These are phyloP conservation scores for Xestia c-nigrum DNA, from an alignment of 2,888 invertebrate genomes.

Conservation along the genomic window DNA sequence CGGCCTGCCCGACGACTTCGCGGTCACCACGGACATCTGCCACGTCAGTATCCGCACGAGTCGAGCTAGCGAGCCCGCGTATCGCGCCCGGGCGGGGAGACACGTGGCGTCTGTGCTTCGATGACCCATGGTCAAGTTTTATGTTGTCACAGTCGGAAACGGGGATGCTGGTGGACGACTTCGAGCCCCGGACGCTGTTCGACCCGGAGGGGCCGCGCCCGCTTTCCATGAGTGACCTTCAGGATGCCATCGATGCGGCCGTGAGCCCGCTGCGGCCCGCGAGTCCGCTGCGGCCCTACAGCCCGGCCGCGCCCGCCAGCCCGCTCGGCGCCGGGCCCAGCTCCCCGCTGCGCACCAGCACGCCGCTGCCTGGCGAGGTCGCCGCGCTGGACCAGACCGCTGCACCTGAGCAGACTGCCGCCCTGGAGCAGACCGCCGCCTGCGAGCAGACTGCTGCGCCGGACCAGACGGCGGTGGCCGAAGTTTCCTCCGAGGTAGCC, in stretches of 20 bases:
- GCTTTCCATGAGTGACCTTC: slow-evolving; percentile 80
- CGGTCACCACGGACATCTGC: slow-evolving; percentile 77
- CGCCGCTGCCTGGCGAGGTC: slow-evolving; percentile 7
- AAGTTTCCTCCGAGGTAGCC: background rate
- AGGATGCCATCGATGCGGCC: slow-evolving; percentile 78
- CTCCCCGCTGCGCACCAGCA: slow-evolving; percentile 40
- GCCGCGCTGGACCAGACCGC: slow-evolving; percentile 25
- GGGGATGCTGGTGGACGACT: slow-evolving; percentile 82
- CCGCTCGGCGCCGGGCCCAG: slow-evolving; percentile 40
- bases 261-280: slow-evolving; percentile 71
- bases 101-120: background rate
- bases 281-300: slow-evolving; percentile 52
- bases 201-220: slow-evolving; percentile 67
- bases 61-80: background rate
- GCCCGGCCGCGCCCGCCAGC: slow-evolving; percentile 2
- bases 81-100: background rate
- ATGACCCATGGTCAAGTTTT: background rate
- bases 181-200: slow-evolving; percentile 63
- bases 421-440: slow-evolving; percentile 26
- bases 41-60: slow-evolving; percentile 68
- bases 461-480: background rate
- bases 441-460: slow-evolving; percentile 12
- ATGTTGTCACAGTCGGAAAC: slow-evolving; percentile 73
- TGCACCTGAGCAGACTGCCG: slow-evolving; percentile 18
- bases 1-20: slow-evolving; percentile 83